phyloP scores from a whole-genome alignment of 2,888 invertebrate species.

The Pimpla rufipes region DNA sequence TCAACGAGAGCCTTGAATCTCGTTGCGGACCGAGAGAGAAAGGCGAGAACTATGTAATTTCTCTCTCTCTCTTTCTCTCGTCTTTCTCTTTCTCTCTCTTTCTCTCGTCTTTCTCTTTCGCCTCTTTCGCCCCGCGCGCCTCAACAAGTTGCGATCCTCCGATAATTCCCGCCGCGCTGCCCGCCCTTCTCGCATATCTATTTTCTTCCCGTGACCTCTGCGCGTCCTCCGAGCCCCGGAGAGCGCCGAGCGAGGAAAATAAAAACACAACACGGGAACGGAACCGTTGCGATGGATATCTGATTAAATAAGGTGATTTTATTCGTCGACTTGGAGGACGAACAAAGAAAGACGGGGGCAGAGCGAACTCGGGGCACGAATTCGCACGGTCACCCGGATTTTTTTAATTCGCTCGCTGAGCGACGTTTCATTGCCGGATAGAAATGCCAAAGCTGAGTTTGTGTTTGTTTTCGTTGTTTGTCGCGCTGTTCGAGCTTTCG shows the following conservation, averaged over 20 bases:
- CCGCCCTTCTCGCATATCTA: neutral
- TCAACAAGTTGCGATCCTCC: constrained; percentile 25
- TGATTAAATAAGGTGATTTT: constrained; percentile 14
- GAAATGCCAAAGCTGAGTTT: neutral
- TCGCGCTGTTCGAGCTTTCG: no score
- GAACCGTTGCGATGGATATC: constrained; percentile 12
- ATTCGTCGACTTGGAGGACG: constrained; percentile 2
- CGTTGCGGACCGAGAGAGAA: constrained; percentile 6
- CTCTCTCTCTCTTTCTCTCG: neutral
- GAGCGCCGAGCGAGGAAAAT: neutral
- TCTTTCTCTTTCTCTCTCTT: neutral
- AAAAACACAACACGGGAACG: neutral
- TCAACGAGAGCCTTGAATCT: constrained; percentile 20
- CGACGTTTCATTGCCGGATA: neutral
- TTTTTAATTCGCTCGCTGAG: neutral
- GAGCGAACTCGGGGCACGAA: neutral
- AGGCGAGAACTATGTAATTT: neutral
- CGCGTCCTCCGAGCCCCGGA: neutral
- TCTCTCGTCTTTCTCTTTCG: no score
- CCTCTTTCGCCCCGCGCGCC: neutral
- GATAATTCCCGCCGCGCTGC: neutral
- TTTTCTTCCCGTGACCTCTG: neutral
- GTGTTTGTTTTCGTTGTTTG: no score
- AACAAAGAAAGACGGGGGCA: neutral
- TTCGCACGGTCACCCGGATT: neutral